Evolutionary conservation across 2,888 invertebrate genomes (phyloP), one percentile per base, ranked within the genome.

Genomic region (Andrena praecox): DNA sequence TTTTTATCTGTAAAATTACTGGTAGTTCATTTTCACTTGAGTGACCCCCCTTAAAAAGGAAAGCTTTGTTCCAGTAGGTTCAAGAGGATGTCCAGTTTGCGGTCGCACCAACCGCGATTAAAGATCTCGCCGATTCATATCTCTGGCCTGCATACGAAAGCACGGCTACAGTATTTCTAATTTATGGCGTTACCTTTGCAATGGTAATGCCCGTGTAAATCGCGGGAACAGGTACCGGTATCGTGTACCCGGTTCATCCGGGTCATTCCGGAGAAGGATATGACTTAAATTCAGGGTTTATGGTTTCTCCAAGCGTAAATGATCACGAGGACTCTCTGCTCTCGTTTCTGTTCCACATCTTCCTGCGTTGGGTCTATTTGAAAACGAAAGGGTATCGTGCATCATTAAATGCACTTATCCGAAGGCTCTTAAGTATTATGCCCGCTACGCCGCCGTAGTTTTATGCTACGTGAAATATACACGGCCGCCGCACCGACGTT

Each of bases 101-200:
- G 35, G 78, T 71, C 79, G 72, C 64, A 63, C 68, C 77, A 33
- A 63, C 72, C 63, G 63, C 89, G 88, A 90, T 88, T 90, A 90
- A 89, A 90, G 90, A 89, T 85, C 87, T 88, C 82, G 84, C 83
- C 80, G 90, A 90, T 89, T 90, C 91, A 89, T 89, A 90, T 87
- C 85, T 78, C 80, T 72, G 80, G 42, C 76, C 73, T 80, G 90
- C 82, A 84, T 87, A 84, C 84, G 80, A 87, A 87, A 87, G 83
- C 84, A 82, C 82, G 80, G 76, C 85, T 81, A 85, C 84, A 81
- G 85, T 85, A 89, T 85, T 89, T 89, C 87, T 86, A 86, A 90
- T 90, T 90, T 87, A 90, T 85, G 82, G 85, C 80, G 82, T 81
- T 74, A 82, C 83, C 80, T 89, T 89, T 89, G 90, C 89, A 87